Percentiles rank a stretch among this genome's conserved stretches.
phyloP scores from a whole-genome alignment of 2,888 invertebrate genomes.

The Mythimna vitellina region DNA sequence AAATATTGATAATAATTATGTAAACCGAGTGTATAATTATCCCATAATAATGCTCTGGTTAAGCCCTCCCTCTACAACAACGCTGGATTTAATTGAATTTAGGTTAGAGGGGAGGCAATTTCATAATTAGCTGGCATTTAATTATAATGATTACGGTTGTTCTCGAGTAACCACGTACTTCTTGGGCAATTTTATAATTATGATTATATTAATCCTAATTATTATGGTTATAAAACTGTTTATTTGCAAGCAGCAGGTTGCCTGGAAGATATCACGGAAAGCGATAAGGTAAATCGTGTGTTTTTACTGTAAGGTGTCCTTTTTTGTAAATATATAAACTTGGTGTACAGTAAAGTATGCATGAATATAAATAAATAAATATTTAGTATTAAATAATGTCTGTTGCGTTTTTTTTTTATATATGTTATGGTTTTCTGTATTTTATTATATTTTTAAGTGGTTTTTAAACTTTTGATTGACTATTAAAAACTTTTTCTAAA shows the following conservation, averaged over 20 bases:
- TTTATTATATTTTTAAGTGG: background rate
- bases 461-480: slow-evolving; percentile 2
- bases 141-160: slow-evolving; percentile 30
- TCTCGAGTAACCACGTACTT: slow-evolving; percentile 14
- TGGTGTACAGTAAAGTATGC: background rate
- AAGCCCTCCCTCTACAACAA: slow-evolving; percentile 32
- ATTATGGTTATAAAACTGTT: background rate
- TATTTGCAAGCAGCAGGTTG: background rate
- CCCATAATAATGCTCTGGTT: slow-evolving; percentile 29
- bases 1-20: slow-evolving; percentile 10
- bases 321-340: too few relatives aligned
- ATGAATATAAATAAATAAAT: background rate
- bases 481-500: background rate
- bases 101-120: slow-evolving; percentile 42
- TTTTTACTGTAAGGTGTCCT: background rate
- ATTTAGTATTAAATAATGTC: too few relatives aligned
- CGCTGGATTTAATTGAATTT: slow-evolving; percentile 38
- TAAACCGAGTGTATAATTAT: slow-evolving; percentile 28
- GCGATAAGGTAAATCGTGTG: background rate
- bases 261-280: too few relatives aligned
- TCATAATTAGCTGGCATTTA: slow-evolving; percentile 48
- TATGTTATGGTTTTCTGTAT: background rate
- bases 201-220: background rate
- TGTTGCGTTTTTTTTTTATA: background rate
- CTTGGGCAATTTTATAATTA: background rate